Conservation (phyloP, 1,140 invertebrate genomes). For the Trichogramma pretiosum region DNA sequence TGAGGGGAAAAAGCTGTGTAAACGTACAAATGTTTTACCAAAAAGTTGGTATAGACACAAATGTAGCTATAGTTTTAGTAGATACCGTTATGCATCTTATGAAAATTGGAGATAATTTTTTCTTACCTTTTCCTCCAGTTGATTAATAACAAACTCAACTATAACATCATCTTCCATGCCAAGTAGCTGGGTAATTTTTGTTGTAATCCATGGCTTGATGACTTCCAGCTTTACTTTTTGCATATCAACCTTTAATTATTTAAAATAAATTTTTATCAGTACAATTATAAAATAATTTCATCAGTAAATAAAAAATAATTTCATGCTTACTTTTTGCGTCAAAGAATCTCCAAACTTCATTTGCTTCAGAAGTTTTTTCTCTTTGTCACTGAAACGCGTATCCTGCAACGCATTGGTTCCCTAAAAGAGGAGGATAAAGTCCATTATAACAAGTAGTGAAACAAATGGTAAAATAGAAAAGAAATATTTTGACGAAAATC, state of each 20-base stretch:
- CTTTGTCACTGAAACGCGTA: slow-evolving; percentile 97
- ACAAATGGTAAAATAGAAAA: neutral
- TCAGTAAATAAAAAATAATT: neutral
- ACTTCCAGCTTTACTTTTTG: slow-evolving; percentile 95
- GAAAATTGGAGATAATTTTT: slow-evolving; percentile 14
- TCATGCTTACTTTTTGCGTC: slow-evolving; percentile 65
- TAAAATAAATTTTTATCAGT: neutral
- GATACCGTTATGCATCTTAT: slow-evolving; percentile 6
- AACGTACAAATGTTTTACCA: slow-evolving; percentile 28
- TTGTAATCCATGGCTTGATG: slow-evolving; percentile 97
- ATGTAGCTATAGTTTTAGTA: slow-evolving; percentile 9
- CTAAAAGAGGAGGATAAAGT: slow-evolving; percentile 47
- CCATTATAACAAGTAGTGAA: slow-evolving; percentile 4
- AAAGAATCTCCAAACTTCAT: slow-evolving; percentile 96
- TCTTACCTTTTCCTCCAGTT: slow-evolving; percentile 86
- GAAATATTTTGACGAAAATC: neutral
- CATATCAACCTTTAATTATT: slow-evolving; percentile 82
- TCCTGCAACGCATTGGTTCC: slow-evolving; percentile 98
- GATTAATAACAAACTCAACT: slow-evolving; percentile 97
- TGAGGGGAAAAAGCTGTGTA: slow-evolving; percentile 48
- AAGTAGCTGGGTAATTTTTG: slow-evolving; percentile 89
- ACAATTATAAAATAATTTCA: neutral
- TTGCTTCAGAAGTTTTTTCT: slow-evolving; percentile 96
- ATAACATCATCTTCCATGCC: slow-evolving; percentile 98
- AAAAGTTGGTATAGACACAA: slow-evolving; percentile 11